phyloP scores from a whole-genome alignment of 2,113 vertebrate genomes.

The Erinaceus europaeus region DNA sequence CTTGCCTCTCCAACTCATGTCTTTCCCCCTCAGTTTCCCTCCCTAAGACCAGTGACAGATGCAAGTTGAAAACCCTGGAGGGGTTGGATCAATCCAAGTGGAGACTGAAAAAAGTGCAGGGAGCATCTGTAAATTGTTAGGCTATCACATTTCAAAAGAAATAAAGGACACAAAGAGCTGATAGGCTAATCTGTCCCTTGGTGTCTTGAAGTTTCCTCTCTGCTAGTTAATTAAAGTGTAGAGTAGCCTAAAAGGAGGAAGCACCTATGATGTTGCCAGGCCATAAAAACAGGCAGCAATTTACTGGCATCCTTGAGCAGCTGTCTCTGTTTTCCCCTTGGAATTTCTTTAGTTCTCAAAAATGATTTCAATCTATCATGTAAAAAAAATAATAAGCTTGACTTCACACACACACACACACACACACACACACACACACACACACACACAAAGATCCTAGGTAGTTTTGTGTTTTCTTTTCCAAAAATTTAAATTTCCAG shows the following conservation, averaged over 20 bases:
- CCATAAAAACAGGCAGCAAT: neutral
- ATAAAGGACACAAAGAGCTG: neutral
- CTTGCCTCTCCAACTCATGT: neutral
- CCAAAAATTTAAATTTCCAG: neutral
- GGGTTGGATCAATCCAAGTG: neutral
- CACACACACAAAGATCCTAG: too few relatives aligned
- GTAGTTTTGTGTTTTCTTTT: neutral
- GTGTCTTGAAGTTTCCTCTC: neutral
- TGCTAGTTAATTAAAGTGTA: neutral
- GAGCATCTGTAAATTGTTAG: conserved; percentile 21
- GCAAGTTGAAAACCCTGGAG: neutral
- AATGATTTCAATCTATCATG: too few relatives aligned
- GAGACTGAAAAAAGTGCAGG: neutral
- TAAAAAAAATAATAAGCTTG: too few relatives aligned
- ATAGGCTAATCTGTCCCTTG: neutral
- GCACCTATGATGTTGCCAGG: neutral
- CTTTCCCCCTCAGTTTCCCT: neutral
- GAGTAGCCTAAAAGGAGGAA: neutral
- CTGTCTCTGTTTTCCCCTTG: neutral
- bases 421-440: too few relatives aligned
- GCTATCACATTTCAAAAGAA: conserved; percentile 36
- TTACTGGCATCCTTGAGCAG: neutral
- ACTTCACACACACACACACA: too few relatives aligned
- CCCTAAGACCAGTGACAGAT: neutral
- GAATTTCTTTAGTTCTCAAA: neutral